Conservation (phyloP, 2,888 invertebrate genomes). For the Drosophila mercatorum region DNA sequence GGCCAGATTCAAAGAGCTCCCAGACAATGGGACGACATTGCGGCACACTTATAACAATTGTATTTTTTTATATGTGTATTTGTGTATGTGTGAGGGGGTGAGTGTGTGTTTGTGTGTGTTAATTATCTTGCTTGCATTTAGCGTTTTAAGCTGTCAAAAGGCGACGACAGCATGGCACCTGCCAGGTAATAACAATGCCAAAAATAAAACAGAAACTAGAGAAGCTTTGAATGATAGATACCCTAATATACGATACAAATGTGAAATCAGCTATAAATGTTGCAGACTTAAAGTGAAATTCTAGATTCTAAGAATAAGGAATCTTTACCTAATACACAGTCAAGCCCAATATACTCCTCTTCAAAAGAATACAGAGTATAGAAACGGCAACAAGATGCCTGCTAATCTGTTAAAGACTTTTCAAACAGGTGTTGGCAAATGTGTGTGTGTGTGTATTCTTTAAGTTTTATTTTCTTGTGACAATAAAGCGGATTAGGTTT, state of each 20-base stretch:
- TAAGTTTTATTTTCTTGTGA: slow-evolving; percentile 18
- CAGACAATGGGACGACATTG: slow-evolving; percentile 65
- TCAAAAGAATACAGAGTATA: slow-evolving; percentile 20
- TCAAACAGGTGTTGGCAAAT: slow-evolving; percentile 25
- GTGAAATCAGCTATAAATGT: too few species aligned
- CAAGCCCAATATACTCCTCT: neutral
- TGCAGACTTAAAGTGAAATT: too few species aligned
- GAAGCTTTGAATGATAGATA: slow-evolving; percentile 1
- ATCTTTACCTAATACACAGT: too few species aligned
- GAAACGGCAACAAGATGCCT: neutral
- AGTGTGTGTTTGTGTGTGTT: slow-evolving; percentile 40
- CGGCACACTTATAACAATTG: slow-evolving; percentile 47
- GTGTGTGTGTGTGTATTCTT: neutral
- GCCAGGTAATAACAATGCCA: slow-evolving; percentile 38
- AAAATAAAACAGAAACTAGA: neutral
- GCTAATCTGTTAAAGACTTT: slow-evolving; percentile 36
- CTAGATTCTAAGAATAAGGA: too few species aligned
- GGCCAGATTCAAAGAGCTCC: slow-evolving; percentile 19
- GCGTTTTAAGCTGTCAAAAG: slow-evolving; percentile 67
- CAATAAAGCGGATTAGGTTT: slow-evolving; percentile 48
- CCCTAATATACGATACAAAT: neutral
- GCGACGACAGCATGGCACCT: slow-evolving; percentile 49
- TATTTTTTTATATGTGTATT: neutral
- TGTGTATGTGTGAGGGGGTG: neutral
- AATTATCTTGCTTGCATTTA: slow-evolving; percentile 56